Evolutionary conservation across 1,140 invertebrate species (phyloP), one percentile per base, ranked within the genome.

Genomic region (Hydropsyche tenuis): DNA sequence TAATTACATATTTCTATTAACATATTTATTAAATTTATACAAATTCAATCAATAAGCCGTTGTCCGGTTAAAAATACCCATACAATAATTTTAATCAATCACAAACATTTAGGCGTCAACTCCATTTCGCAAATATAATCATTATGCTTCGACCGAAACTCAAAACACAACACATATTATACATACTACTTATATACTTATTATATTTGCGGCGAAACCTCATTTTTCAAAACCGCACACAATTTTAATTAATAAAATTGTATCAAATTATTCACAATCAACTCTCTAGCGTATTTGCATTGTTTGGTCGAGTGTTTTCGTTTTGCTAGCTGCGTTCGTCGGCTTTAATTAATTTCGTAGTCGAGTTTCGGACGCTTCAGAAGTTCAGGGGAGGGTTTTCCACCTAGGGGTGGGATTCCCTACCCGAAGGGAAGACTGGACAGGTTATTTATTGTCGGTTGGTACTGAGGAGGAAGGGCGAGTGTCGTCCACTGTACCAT

Each of bases 401-500:
- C 27, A 37, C 37, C 56, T 16, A 37, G 25, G 16, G 14, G 42
- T 12, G 60, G 60, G 45, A 37, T 16, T 22, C 18, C 16, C 18
- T 18, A 42, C 1, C 18, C 43, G 14, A n/a, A 64, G 65, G 51
- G 56, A 72, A 20, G 22, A 27, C 69, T 48, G 71, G 73, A 71
- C 71, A 72, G 76, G 76, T 77, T 77, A 77, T 77, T 77, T 77
- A 77, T 77, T 77, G 75, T 75, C 51, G 62, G 20, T 20, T 48
- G 12, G 30, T 48, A 48, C 45, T 3, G 45, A 16, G 45, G 45
- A 37, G 9, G 30, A n/a, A 25, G 42, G 53, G 72, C 30, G 75
- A 72, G 75, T 76, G 75, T 72, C 75, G 75, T 72, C 75, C 75
- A 73, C 48, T 69, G 73, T 68, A 64, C 75, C 73, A 73, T 77